Conservation (phyloP, 1,140 invertebrate species). For the Procambarus virginalis region DNA sequence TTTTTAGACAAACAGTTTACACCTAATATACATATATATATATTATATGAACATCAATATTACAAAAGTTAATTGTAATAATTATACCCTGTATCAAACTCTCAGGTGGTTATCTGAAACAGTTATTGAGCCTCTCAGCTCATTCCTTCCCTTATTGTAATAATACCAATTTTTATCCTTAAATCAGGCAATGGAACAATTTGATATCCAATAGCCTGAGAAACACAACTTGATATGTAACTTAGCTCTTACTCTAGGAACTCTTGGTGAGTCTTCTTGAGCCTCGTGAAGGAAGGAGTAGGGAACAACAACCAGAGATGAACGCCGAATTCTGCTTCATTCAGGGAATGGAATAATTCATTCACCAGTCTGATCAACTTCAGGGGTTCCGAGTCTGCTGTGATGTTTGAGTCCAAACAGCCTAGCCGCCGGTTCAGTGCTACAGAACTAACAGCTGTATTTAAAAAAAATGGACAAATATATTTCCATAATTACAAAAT, state of each 20-base stretch:
- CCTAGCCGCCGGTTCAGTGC: neutral
- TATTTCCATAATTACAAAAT: too few relatives aligned
- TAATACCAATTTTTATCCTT: too few relatives aligned
- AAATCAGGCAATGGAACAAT: too few relatives aligned
- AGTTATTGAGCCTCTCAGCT: too few relatives aligned
- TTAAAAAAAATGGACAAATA: neutral
- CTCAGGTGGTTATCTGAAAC: too few relatives aligned
- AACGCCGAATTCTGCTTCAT: conserved; percentile 20
- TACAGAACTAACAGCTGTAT: conserved; percentile 6
- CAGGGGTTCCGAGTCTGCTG: conserved; percentile 29
- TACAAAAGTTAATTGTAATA: too few relatives aligned
- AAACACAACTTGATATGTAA: neutral
- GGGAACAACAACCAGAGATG: conserved; percentile 25
- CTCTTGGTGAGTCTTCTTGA: conserved; percentile 15
- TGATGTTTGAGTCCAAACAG: conserved; percentile 15
- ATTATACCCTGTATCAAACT: too few relatives aligned
- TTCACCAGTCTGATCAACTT: conserved; percentile 15
- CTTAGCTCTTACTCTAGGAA: conserved; percentile 6
- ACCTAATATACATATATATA: too few relatives aligned
- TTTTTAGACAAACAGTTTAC: too few relatives aligned
- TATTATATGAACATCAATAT: too few relatives aligned
- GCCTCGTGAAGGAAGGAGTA: neutral
- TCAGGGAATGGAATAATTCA: conserved; percentile 17
- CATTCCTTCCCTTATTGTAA: too few relatives aligned
- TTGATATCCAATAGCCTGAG: too few relatives aligned